These are phyloP conservation scores for Epinephelus malabaricus DNA, from an alignment of 2,797 vertebrate species.

Conservation along the genomic window DNA sequence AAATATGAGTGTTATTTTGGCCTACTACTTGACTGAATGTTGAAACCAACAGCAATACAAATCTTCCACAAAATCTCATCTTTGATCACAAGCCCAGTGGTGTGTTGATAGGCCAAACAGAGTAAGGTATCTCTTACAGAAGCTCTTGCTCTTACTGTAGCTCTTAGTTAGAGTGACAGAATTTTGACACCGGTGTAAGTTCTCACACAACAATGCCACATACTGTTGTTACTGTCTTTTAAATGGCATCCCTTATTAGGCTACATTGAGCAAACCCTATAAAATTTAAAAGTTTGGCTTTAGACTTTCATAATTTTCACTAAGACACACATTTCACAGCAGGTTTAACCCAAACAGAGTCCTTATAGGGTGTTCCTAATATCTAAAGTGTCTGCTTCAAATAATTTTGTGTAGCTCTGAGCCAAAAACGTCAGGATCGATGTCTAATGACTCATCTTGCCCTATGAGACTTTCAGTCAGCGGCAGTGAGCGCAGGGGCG, in stretches of 20 bases:
- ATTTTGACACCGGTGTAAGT: conserved; percentile 10
- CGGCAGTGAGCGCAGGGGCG: conserved; percentile 21
- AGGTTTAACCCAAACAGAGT: conserved; percentile 22
- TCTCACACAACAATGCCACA: conserved; percentile 22
- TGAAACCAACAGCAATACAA: neutral
- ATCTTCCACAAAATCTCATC: neutral
- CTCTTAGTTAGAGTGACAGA: neutral
- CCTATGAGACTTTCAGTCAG: conserved; percentile 38
- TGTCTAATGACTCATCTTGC: conserved; percentile 57
- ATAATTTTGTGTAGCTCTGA: conserved; percentile 29
- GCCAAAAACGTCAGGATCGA: conserved; percentile 48
- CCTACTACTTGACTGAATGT: conserved; percentile 3
- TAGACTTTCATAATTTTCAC: conserved; percentile 9
- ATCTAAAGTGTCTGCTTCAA: conserved; percentile 36
- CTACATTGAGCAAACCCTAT: conserved; percentile 1
- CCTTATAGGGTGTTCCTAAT: conserved; percentile 15
- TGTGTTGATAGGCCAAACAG: conserved; percentile 9
- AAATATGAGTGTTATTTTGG: neutral
- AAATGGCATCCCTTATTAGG: conserved; percentile 15
- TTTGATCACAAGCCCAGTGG: conserved; percentile 12
- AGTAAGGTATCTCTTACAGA: conserved; percentile 1
- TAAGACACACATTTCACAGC: conserved; percentile 13
- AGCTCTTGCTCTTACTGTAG: neutral
- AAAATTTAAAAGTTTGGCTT: conserved; percentile 2
- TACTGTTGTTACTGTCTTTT: conserved; percentile 3